Evolutionary conservation across 2,888 invertebrate genomes (phyloP).

Genomic region (Erannis defoliaria): DNA sequence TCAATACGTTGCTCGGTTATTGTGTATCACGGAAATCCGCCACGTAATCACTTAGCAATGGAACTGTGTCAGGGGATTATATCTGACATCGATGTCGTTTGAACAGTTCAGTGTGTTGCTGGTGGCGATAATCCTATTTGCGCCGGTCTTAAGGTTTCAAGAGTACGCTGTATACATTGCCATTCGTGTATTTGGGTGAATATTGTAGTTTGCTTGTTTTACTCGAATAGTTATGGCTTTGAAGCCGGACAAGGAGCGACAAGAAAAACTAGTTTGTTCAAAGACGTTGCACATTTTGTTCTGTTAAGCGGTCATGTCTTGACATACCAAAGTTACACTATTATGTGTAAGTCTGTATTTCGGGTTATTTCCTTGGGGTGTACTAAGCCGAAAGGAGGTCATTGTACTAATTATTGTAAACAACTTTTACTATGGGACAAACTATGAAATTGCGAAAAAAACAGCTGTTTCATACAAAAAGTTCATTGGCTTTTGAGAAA

Average conservation of each 20-base stretch:
- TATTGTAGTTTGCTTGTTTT: conserved; percentile 2
- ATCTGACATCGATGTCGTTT: conserved; percentile 35
- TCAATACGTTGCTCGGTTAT: conserved; percentile 12
- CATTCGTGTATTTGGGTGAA: conserved; percentile 24
- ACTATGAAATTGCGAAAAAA: too few relatives aligned
- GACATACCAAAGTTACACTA: too few relatives aligned
- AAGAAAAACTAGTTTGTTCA: not conserved
- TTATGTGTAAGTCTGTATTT: too few relatives aligned
- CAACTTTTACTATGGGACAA: too few relatives aligned
- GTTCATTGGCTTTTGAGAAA: too few relatives aligned
- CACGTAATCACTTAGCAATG: conserved; percentile 25
- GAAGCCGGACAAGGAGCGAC: conserved; percentile 17
- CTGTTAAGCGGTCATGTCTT: too few relatives aligned
- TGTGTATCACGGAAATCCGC: conserved; percentile 21
- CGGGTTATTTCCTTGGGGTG: too few relatives aligned
- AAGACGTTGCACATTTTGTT: too few relatives aligned
- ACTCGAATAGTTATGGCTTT: conserved; percentile 4
- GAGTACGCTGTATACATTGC: conserved; percentile 36
- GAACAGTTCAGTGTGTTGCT: conserved; percentile 32
- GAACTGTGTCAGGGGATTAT: conserved; percentile 32
- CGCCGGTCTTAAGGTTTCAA: conserved; percentile 66
- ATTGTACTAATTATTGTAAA: too few relatives aligned
- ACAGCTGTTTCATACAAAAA: too few relatives aligned
- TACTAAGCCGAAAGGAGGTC: too few relatives aligned
- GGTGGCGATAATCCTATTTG: conserved; percentile 60